Evolutionary conservation across 2,113 vertebrate species (phyloP).

Genomic region (Toxotes chatareus): DNA sequence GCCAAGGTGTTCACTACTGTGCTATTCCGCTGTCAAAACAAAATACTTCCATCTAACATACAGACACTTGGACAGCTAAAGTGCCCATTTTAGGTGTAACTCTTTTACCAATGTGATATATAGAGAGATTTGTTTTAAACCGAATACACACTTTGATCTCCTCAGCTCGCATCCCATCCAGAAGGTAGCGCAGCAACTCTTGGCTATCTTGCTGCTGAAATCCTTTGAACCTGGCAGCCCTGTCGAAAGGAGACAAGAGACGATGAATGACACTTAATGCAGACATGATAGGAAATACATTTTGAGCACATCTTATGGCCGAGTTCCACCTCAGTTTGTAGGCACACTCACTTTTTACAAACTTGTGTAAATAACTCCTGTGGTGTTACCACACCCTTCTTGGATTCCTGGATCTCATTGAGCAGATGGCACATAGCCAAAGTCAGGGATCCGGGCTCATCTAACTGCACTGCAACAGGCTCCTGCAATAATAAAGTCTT

Average conservation of each 20-base stretch:
- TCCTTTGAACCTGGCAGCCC: constrained; percentile 95
- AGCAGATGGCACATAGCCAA: constrained; percentile 93
- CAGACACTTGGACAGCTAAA: too few species aligned
- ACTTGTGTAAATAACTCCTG: constrained; percentile 95
- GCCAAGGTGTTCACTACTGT: too few species aligned
- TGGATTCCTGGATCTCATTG: constrained; percentile 91
- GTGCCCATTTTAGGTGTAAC: too few species aligned
- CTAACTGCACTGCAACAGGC: constrained; percentile 87
- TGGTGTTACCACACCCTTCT: constrained; percentile 90
- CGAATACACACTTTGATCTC: constrained; percentile 87
- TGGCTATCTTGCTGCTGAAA: constrained; percentile 99
- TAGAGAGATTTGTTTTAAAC: background rate
- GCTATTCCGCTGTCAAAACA: too few species aligned
- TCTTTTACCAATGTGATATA: too few species aligned
- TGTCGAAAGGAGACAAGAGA: constrained; percentile 61
- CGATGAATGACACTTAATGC: background rate
- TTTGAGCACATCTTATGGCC: background rate
- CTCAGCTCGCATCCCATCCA: constrained; percentile 96
- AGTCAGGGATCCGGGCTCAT: constrained; percentile 91
- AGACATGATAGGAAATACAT: background rate
- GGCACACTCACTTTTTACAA: constrained; percentile 94
- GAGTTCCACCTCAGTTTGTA: background rate
- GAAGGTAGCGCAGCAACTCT: constrained; percentile 94
- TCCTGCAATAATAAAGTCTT: constrained; percentile 78
- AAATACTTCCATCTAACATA: too few species aligned